phyloP scores from a whole-genome alignment of 1,140 invertebrate genomes.

The Ceratosolen solmsi region DNA sequence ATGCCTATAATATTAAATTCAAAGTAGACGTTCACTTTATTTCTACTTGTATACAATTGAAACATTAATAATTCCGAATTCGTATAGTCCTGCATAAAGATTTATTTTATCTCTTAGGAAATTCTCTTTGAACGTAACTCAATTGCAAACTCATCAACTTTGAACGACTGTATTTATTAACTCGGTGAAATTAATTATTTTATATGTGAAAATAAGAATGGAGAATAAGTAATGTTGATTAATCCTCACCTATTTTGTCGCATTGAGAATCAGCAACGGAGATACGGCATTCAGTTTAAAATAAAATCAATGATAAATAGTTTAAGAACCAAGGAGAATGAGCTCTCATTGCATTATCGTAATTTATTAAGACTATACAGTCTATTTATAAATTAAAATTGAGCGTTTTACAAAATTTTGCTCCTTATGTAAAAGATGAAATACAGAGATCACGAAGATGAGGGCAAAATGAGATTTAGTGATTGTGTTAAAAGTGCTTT shows the following conservation, averaged over 20 bases:
- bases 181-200: slow-evolving; percentile 1
- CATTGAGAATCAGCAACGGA: background rate
- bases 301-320: slow-evolving; percentile 16
- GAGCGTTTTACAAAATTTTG: background rate
- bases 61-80: background rate
- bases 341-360: too few species aligned
- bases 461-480: background rate
- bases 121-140: background rate
- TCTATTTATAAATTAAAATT: slow-evolving; percentile 12
- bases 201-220: background rate
- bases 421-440: background rate
- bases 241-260: background rate
- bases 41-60: background rate
- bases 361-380: too few species aligned
- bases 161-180: background rate
- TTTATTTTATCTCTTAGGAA: background rate
- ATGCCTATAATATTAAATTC: background rate
- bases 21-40: background rate
- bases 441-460: background rate
- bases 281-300: background rate
- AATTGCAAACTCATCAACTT: background rate
- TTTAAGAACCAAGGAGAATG: background rate
- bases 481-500: background rate
- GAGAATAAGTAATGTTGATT: background rate
- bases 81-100: background rate